These are phyloP conservation scores for Caenorhabditis sp. DNA, from an alignment of 2,888 invertebrate genomes.

Conservation along the genomic window DNA sequence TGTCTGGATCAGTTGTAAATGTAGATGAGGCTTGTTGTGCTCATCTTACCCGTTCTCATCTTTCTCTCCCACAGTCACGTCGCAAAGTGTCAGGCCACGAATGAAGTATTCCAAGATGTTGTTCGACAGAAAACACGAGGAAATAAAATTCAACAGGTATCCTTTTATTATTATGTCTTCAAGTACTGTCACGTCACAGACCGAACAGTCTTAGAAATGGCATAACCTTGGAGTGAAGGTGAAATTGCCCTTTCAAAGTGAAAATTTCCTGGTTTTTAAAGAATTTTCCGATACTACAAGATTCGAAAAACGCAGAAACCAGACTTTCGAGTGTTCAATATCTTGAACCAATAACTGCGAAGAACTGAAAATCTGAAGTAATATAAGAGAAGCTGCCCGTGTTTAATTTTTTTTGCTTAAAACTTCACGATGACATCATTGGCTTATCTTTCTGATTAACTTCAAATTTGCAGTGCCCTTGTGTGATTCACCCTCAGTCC, in stretches of 20 bases:
- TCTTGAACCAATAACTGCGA: too few relatives aligned
- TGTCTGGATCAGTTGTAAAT: conserved; percentile 44
- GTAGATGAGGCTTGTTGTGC: conserved; percentile 58
- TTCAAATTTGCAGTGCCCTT: conserved; percentile 78
- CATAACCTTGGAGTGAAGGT: conserved; percentile 7
- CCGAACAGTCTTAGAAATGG: not conserved
- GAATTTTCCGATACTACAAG: not conserved
- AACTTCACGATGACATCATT: too few relatives aligned
- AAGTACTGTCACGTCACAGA: conserved; percentile 1
- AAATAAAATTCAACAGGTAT: conserved; percentile 77
- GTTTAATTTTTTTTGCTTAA: too few relatives aligned
- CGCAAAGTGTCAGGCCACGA: conserved; percentile 42
- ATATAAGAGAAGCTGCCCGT: too few relatives aligned
- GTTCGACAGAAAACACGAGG: conserved; percentile 76
- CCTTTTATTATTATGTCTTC: not conserved
- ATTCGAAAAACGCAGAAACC: not conserved
- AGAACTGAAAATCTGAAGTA: too few relatives aligned
- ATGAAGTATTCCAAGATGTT: conserved; percentile 64
- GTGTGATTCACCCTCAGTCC: conserved; percentile 77
- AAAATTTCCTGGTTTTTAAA: not conserved
- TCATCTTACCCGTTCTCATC: conserved; percentile 28
- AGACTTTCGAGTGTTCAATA: too few relatives aligned
- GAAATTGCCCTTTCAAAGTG: not conserved
- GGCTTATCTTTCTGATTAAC: not conserved
- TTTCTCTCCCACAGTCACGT: conserved; percentile 29